phyloP scores from a whole-genome alignment of 2,888 invertebrate genomes.

The Tribolium freemani region DNA sequence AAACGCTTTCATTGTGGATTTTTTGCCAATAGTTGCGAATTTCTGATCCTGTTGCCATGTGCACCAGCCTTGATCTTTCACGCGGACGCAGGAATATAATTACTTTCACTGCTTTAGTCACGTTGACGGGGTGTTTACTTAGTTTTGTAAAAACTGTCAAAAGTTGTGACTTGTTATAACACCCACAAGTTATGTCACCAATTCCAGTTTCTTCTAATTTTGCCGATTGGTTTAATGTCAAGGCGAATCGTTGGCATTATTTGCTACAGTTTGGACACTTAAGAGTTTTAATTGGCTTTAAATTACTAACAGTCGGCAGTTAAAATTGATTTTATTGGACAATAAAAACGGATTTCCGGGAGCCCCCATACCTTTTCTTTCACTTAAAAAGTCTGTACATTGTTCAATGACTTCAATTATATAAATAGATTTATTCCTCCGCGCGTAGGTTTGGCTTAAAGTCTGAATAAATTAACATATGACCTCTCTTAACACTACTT shows the following conservation, averaged over 20 bases:
- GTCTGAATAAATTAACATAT: neutral
- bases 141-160: neutral
- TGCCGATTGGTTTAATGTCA: too few relatives aligned
- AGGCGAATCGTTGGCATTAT: too few relatives aligned
- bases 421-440: neutral
- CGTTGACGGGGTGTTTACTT: constrained; percentile 7
- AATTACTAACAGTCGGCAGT: too few relatives aligned
- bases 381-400: neutral
- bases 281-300: too few relatives aligned
- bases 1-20: neutral
- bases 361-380: neutral
- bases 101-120: constrained; percentile 22
- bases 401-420: neutral
- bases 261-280: too few relatives aligned
- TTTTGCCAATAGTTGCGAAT: neutral
- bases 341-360: neutral
- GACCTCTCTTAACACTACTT: neutral
- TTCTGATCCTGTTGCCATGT: constrained; percentile 23
- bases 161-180: too few relatives aligned
- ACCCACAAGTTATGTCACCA: too few relatives aligned
- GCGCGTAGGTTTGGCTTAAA: neutral
- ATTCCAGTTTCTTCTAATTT: too few relatives aligned
- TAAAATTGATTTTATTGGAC: neutral
- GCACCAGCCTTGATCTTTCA: constrained; percentile 30
- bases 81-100: constrained; percentile 2